A percentile compares a stretch with the other conserved stretches of the same genome.
phyloP scores from a whole-genome alignment of 2,113 vertebrate genomes.

The Siniperca chuatsi region DNA sequence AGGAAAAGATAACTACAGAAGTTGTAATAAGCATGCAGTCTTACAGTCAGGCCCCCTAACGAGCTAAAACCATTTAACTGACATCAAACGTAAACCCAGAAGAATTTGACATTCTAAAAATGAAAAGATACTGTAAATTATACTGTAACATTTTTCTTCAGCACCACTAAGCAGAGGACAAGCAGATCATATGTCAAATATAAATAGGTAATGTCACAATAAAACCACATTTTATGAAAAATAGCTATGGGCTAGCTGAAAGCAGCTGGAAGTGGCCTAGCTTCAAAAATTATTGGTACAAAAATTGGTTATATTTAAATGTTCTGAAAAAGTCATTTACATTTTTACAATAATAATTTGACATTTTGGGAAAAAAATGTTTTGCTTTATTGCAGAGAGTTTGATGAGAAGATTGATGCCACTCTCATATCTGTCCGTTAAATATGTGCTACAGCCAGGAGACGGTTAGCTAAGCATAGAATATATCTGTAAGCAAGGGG shows the following conservation, averaged over 20 bases:
- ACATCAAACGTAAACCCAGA: conserved; percentile 1
- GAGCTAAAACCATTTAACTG: conserved; percentile 10
- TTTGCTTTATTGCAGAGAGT: not conserved
- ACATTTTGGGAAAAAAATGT: too few relatives aligned
- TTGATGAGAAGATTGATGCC: not conserved
- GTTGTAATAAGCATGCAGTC: conserved; percentile 53
- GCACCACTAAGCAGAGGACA: not conserved
- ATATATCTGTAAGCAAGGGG: too few relatives aligned
- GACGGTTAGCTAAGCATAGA: not conserved
- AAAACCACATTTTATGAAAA: not conserved
- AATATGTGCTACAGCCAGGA: not conserved
- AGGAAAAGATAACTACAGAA: conserved; percentile 39
- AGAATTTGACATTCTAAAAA: not conserved
- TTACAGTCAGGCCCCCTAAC: conserved; percentile 11
- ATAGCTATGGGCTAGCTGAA: not conserved
- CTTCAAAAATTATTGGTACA: too few relatives aligned
- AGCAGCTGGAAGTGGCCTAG: not conserved
- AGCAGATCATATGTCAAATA: not conserved
- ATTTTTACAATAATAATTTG: not conserved
- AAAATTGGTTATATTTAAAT: not conserved
- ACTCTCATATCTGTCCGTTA: not conserved
- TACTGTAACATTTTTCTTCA: not conserved
- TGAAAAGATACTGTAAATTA: not conserved
- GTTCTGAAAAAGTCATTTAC: not conserved
- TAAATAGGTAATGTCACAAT: not conserved